Evolutionary conservation across 2,797 vertebrate genomes (phyloP).

Genomic region (Tangara arthus): DNA sequence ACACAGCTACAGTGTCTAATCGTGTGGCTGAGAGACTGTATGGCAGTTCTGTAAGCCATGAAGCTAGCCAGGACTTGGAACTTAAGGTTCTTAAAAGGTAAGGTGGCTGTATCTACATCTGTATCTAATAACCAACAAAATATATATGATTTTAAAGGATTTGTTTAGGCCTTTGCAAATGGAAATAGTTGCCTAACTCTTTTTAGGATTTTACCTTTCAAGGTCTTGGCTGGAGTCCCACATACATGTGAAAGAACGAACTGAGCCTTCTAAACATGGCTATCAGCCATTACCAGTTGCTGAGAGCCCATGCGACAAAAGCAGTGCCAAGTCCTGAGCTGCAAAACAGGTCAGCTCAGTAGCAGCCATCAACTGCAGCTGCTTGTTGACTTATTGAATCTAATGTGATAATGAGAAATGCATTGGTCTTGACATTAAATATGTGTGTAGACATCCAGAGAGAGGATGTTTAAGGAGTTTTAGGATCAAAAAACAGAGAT

Average conservation of each 20-base stretch:
- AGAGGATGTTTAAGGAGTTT: neutral
- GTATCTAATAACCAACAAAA: neutral
- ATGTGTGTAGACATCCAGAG: neutral
- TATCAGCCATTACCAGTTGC: neutral
- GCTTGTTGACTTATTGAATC: slow-evolving; percentile 7
- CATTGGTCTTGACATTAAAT: neutral
- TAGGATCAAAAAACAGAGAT: neutral
- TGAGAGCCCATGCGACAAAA: neutral
- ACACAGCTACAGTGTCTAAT: neutral
- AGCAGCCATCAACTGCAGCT: slow-evolving; percentile 37
- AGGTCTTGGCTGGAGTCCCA: neutral
- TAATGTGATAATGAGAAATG: slow-evolving; percentile 16
- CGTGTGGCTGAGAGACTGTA: neutral
- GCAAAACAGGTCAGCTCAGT: neutral
- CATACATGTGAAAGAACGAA: neutral
- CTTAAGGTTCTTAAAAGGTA: neutral
- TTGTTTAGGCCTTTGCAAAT: neutral
- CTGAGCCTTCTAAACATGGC: neutral
- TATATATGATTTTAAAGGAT: neutral
- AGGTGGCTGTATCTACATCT: neutral
- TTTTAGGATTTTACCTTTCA: neutral
- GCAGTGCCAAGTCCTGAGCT: neutral
- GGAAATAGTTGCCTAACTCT: neutral
- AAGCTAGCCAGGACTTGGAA: neutral
- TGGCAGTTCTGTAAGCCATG: neutral